Evolutionary conservation across 2,888 invertebrate genomes (phyloP), one percentile per base, ranked within the genome.

Genomic region (Hemistola chrysoprasaria): DNA sequence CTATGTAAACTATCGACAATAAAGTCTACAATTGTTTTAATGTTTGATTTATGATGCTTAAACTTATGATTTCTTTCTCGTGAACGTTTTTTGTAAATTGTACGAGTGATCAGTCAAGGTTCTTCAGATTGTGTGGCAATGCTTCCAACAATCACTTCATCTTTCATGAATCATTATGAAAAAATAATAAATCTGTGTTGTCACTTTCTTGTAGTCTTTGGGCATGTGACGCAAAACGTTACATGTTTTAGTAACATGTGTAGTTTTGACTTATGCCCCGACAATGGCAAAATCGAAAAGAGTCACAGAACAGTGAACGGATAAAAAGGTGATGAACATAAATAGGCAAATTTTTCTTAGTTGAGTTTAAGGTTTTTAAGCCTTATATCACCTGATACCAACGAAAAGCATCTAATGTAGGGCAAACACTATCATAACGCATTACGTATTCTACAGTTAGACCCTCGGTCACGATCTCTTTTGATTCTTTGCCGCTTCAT

Each of bases 1-100:
- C 56, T 56, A 57, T 45, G 69, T 72, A 71, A 75, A 75, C 75
- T 76, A 79, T 76, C 69, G 71, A 58, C 50, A 61, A 59, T 72
- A 74, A 71, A 16, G 4, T 16, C 47, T 58, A 59, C 47, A 47
- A 51, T 56, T 57, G 53, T 56, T 47, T 60, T 49, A 61, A 52
- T 64, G 58, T 63, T 58, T 51, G 45, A 42, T 42, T 52, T 50
- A 46, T 50, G 41, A 49, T 35, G 39, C 36, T 51, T 47, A 48
- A 41, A 39, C 23, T 37, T 21, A 38, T n/a, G 8, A 26, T 7
- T 29, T 38, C 29, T 21, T 33, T 38, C 33, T 37, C 32, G 21
- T 33, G 11, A 8, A 8, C 21, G 21, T 11, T 20, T 8, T 24
- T 20, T 22, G 21, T 23, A 11, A 9, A 21, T 11, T 8, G 25